Evolutionary conservation across 2,888 invertebrate genomes (phyloP).

Genomic region (Spatulosminthurus flaviceps): DNA sequence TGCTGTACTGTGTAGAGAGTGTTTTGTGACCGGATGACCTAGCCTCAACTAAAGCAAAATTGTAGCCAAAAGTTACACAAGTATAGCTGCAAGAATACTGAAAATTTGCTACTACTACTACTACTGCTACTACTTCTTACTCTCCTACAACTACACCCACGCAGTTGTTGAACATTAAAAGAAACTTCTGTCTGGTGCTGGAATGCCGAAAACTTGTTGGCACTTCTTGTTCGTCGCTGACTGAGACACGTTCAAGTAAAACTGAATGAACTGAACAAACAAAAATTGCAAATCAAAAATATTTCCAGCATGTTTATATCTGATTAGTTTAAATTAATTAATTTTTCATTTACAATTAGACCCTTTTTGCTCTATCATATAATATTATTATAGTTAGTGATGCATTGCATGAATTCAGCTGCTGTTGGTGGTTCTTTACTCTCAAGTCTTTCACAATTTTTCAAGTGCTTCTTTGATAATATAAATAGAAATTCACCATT

Average conservation of each 20-base stretch:
- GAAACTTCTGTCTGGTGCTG: conserved; percentile 23
- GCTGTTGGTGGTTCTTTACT: too few species aligned
- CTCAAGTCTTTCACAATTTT: too few species aligned
- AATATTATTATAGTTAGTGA: too few species aligned
- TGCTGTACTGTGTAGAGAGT: conserved; percentile 43
- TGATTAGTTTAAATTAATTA: conserved; percentile 10
- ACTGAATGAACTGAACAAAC: conserved; percentile 25
- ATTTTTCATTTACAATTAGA: conserved; percentile 7
- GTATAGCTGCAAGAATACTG: background rate
- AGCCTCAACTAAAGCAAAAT: conserved; percentile 35
- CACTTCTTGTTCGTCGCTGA: conserved; percentile 26
- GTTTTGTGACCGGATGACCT: conserved; percentile 47
- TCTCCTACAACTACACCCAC: too few species aligned
- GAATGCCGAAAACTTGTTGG: conserved; percentile 39
- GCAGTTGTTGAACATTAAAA: too few species aligned
- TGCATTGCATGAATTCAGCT: too few species aligned
- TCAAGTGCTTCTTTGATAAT: too few species aligned
- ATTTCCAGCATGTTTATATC: conserved; percentile 5
- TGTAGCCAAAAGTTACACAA: conserved; percentile 35
- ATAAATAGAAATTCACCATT: too few species aligned
- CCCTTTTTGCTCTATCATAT: too few species aligned
- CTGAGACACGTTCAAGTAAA: conserved; percentile 27
- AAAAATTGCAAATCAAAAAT: conserved; percentile 16
- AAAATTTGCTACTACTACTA: conserved; percentile 18
- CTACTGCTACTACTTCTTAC: too few species aligned